Conservation (phyloP, 1,140 invertebrate species). For the Mamestra configurata region DNA sequence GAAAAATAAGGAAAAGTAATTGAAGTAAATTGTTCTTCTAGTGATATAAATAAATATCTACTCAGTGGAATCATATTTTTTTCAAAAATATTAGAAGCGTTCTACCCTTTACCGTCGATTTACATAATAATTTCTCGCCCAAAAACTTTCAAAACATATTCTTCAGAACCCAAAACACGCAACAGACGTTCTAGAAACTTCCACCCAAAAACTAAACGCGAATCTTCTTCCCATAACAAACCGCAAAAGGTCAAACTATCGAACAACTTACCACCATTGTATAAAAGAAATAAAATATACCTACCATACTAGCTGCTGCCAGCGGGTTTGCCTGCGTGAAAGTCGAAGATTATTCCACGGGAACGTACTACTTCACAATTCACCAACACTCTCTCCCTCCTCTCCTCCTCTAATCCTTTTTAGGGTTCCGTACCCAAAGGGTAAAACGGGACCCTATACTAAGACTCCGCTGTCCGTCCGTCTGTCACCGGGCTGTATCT, state of each 20-base stretch:
- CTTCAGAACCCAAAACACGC: conserved; percentile 5
- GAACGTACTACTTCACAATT: too few species aligned
- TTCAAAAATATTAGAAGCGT: neutral
- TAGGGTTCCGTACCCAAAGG: too few species aligned
- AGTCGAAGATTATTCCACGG: neutral
- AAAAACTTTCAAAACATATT: neutral
- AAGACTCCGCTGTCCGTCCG: too few species aligned
- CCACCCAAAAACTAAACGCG: conserved; percentile 15
- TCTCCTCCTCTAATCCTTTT: too few species aligned
- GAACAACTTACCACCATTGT: conserved; percentile 32
- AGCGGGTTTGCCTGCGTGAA: neutral
- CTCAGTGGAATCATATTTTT: too few species aligned
- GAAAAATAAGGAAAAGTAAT: too few species aligned
- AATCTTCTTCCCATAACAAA: conserved; percentile 23
- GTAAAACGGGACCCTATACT: too few species aligned
- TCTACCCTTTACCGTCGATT: neutral
- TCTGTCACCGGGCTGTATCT: too few species aligned
- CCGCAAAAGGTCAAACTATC: conserved; percentile 40
- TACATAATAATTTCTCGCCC: neutral
- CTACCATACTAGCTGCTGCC: neutral
- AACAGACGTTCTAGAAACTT: conserved; percentile 5
- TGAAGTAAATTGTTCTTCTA: too few species aligned
- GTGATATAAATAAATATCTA: too few species aligned
- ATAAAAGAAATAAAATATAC: conserved; percentile 19
- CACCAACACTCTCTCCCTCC: too few species aligned